Evolutionary conservation across 1,140 invertebrate species (phyloP), one percentile per base, ranked within the genome.

Genomic region (Battus philenor): DNA sequence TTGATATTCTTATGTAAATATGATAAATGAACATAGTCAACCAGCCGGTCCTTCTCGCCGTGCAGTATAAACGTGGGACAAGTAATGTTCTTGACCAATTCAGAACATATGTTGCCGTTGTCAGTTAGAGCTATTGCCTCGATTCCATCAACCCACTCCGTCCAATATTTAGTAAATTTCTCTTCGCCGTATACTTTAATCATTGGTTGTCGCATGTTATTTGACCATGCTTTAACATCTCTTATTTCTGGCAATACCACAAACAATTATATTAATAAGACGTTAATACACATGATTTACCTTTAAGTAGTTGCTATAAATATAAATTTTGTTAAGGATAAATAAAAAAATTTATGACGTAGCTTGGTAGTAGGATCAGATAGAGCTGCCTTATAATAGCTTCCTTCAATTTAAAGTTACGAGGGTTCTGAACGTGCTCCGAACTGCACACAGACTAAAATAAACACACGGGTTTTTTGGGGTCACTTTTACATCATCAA

Each of bases 31-130:
- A 92, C 89, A 11, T 75, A 59, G 1, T 90, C 87, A n/a, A 97
- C 90, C 73, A 95, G 81, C 0, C 90, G 87, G 86, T 97, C 95
- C 68, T 95, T 94, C 30, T 89, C 86, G 0, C 95, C 95, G 68
- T 97, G 93, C 16, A 97, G 55, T 50, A 97, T 92, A 4, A 95
- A 89, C 7, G 93, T 95, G 0, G 92, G 91, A 55, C 92, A 93
- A 20, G 88, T 80, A 49, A 93, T 89, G 63, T 92, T 85, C 1
- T 87, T 63, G 1, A 97, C 55, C 2, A 86, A 64, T 0, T 86
- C 64, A 43, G 89, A 90, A 71, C 93, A 96, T 49, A 97, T 90
- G 60, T 97, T 88, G 0, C 93, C 94, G 2, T 89, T 73, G 2
- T 87, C 78, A 18, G 88, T 68, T 15, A 90, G 69, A 22, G 82